phyloP scores from a whole-genome alignment of 2,888 invertebrate genomes.

The Protophormia terraenovae region DNA sequence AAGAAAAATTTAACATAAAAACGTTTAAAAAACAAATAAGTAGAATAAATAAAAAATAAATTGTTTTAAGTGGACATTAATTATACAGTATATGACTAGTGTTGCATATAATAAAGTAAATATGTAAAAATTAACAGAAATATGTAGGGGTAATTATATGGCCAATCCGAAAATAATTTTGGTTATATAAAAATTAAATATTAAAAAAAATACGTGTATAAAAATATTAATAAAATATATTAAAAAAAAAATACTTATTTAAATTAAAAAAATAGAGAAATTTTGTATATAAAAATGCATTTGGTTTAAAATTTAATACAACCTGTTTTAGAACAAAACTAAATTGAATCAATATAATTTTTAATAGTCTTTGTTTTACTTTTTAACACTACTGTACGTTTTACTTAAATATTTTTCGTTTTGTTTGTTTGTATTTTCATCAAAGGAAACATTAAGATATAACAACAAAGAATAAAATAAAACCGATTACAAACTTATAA shows the following conservation, averaged over 20 bases:
- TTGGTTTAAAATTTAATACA: slow-evolving; percentile 63
- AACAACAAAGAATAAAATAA: slow-evolving; percentile 48
- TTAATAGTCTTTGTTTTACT: slow-evolving; percentile 49
- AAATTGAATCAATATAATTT: slow-evolving; percentile 48
- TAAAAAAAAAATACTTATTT: slow-evolving; percentile 56
- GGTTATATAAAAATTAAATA: slow-evolving; percentile 18
- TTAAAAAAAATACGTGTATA: slow-evolving; percentile 12
- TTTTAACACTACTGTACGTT: slow-evolving; percentile 63
- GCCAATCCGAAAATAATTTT: slow-evolving; percentile 61
- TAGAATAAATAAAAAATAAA: neutral
- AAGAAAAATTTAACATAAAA: slow-evolving; percentile 19
- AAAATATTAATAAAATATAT: slow-evolving; percentile 27
- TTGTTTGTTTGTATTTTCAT: slow-evolving; percentile 12
- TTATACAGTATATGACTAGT: slow-evolving; percentile 66
- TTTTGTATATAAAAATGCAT: slow-evolving; percentile 63
- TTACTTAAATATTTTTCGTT: slow-evolving; percentile 28
- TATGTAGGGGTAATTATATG: slow-evolving; percentile 43
- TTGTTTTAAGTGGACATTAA: slow-evolving; percentile 21
- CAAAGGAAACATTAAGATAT: slow-evolving; percentile 26
- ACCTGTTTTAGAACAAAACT: slow-evolving; percentile 56
- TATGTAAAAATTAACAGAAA: slow-evolving; percentile 44
- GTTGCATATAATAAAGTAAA: slow-evolving; percentile 55
- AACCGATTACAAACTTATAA: slow-evolving; percentile 35
- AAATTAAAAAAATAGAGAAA: slow-evolving; percentile 33
- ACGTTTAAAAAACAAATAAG: slow-evolving; percentile 18